Percentiles rank a stretch among this genome's conserved stretches.
These are phyloP conservation scores for Drepanosiphum platanoidis DNA, from an alignment of 2,888 invertebrate species.

Conservation along the genomic window DNA sequence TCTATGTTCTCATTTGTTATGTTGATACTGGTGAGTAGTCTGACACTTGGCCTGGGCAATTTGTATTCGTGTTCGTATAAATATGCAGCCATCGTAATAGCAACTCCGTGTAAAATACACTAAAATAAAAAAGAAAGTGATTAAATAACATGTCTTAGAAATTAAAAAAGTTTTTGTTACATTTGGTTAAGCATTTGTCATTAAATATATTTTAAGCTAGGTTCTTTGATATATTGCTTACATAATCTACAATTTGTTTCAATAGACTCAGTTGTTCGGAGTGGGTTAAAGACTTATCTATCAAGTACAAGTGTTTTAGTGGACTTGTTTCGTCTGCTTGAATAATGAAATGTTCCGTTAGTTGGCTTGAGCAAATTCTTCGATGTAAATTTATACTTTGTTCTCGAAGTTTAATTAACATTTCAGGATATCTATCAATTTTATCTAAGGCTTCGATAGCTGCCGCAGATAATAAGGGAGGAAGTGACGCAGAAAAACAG, in stretches of 20 bases:
- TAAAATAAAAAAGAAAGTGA: constrained; percentile 65
- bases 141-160: too few species aligned
- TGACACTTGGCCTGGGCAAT: constrained; percentile 77
- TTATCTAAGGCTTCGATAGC: constrained; percentile 83
- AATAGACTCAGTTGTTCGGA: constrained; percentile 71
- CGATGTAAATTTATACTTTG: constrained; percentile 73
- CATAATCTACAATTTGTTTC: constrained; percentile 73
- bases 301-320: constrained; percentile 78
- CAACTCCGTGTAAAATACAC: constrained; percentile 76
- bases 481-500: constrained; percentile 96
- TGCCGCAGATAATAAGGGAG: constrained; percentile 90
- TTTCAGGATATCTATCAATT: constrained; percentile 75
- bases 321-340: constrained; percentile 76
- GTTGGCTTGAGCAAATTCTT: constrained; percentile 67
- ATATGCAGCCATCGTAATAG: constrained; percentile 77
- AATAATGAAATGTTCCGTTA: constrained; percentile 69
- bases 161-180: too few species aligned
- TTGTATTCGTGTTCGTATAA: constrained; percentile 75
- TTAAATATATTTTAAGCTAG: background rate
- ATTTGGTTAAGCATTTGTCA: too few species aligned
- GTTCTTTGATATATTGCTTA: constrained; percentile 64
- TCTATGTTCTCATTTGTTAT: constrained; percentile 75
- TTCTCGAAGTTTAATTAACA: constrained; percentile 73
- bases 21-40: constrained; percentile 76
- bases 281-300: constrained; percentile 69